Evolutionary conservation across 2,888 invertebrate genomes (phyloP).

Genomic region (Plebejus argus): DNA sequence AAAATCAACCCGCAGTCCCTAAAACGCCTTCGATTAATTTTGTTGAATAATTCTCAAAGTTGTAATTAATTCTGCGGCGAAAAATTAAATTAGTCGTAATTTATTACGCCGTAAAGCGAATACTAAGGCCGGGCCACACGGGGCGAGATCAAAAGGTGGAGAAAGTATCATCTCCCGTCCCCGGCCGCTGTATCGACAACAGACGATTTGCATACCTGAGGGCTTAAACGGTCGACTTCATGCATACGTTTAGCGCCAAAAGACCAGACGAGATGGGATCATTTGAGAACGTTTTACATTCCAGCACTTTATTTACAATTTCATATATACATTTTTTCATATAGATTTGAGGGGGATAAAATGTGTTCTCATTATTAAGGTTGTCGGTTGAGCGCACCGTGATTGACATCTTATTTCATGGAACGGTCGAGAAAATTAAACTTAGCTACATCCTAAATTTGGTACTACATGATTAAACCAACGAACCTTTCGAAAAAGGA

Average conservation of each 20-base stretch:
- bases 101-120: not conserved
- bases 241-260: not conserved
- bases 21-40: not conserved
- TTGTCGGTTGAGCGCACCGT: not conserved
- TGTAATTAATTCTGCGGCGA: not conserved
- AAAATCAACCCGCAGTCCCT: not conserved
- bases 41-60: not conserved
- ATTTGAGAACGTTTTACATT: not conserved
- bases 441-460: not conserved
- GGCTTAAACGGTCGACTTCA: not conserved
- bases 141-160: not conserved
- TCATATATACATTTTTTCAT: not conserved
- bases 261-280: not conserved
- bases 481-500: not conserved
- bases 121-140: not conserved
- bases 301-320: not conserved
- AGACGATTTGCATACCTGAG: slow-evolving; percentile 13
- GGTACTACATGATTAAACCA: not conserved
- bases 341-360: not conserved
- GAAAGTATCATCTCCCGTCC: not conserved
- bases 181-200: not conserved
- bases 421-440: not conserved
- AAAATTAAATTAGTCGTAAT: slow-evolving; percentile 13
- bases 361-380: not conserved
- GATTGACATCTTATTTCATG: not conserved